These are phyloP conservation scores for Eptatretus atami DNA, from an alignment of 2,797 vertebrate species.

Conservation along the genomic window DNA sequence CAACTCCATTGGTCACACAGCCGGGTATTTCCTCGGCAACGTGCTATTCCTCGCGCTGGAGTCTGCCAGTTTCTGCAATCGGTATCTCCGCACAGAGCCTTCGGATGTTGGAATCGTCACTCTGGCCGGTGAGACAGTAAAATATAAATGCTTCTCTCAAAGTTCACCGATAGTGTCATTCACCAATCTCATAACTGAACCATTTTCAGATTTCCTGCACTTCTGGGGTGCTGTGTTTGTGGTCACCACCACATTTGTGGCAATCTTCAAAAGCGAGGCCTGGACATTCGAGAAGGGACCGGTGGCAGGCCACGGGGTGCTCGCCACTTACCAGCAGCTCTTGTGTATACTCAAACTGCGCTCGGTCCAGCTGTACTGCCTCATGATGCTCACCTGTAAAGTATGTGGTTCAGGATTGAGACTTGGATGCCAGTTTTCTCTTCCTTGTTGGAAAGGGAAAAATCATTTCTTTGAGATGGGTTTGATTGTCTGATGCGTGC, in stretches of 20 bases:
- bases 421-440: too few species aligned
- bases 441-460: too few species aligned
- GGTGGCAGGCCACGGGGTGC: constrained; percentile 51
- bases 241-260: constrained; percentile 65
- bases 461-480: too few species aligned
- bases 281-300: constrained; percentile 15
- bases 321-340: constrained; percentile 53
- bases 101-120: constrained; percentile 51
- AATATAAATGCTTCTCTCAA: background rate
- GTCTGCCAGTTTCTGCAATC: constrained; percentile 83
- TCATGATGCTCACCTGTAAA: constrained; percentile 65
- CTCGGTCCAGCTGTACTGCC: constrained; percentile 55
- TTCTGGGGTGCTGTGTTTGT: constrained; percentile 77
- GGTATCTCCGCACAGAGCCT: constrained; percentile 46
- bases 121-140: constrained; percentile 26
- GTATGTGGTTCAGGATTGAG: constrained; percentile 17
- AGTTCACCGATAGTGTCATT: too few species aligned
- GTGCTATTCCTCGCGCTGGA: constrained; percentile 71
- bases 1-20: constrained; percentile 89
- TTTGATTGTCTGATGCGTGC: too few species aligned
- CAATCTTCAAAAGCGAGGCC: constrained; percentile 48
- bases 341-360: constrained; percentile 70
- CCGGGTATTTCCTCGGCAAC: constrained; percentile 84
- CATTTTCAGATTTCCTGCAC: constrained; percentile 41
- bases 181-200: background rate